Evolutionary conservation across 2,888 invertebrate species (phyloP), one percentile per base, ranked within the genome.

Genomic region (Himalopsyche japonica): DNA sequence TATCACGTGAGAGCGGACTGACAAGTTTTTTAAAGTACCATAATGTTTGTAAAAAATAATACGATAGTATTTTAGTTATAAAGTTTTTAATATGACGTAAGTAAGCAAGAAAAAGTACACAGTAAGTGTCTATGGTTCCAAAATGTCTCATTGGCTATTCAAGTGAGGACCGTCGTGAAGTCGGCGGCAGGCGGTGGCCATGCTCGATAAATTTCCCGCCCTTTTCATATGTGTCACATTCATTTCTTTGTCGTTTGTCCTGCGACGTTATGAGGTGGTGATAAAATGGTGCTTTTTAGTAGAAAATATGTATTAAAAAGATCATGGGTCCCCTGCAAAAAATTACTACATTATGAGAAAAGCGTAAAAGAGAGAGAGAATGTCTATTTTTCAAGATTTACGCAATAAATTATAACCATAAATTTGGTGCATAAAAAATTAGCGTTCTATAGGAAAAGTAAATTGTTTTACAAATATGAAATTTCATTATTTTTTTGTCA

Each of bases 191-290:
- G 82, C 82, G 76, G 82, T 78, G 47, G 82, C 82, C 82, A 77
- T 82, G 82, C 76, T 82, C 82, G 82, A 82, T 82, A 82, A 82
- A 82, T 82, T 82, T 82, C 57, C 82, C 82, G 82, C 82, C 82
- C 82, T 82, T 77, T 82, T 82, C 82, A 82, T 82, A 82, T 82
- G 82, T 82, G 82, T 82, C 82, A 82, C 82, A 82, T 82, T 82
- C 82, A 77, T 77, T 82, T 82, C 82, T 77, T 70, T 82, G 82
- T 77, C 82, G 82, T 82, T 77, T 82, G 82, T 77, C 82, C 82
- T 70, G 27, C 78, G 27, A n/a, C 49, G 76, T 24, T 32, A 32
- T 32, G 76, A 20, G 30, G 34, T 77, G 47, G 82, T 57, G 76
- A 76, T 76, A 81, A 76, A 81, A 47, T 76, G n/a, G 76, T n/a